phyloP scores from a whole-genome alignment of 2,797 vertebrate species.

The Myotis vivesi region DNA sequence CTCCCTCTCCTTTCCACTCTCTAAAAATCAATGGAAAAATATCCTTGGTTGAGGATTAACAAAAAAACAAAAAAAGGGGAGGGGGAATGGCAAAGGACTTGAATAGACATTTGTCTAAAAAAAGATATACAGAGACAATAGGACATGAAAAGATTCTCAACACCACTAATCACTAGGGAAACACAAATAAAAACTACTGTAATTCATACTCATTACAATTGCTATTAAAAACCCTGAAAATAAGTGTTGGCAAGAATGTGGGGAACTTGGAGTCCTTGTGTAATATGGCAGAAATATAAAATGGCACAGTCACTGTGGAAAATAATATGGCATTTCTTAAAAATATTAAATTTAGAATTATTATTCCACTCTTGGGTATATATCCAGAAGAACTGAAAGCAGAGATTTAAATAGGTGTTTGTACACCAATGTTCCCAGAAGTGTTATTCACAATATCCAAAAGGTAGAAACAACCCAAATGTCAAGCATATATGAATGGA shows the following conservation, averaged over 20 bases:
- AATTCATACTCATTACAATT: background rate
- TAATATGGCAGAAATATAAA: background rate
- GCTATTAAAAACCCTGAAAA: background rate
- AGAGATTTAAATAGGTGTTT: background rate
- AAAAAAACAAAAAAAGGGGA: too few species aligned
- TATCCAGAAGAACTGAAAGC: background rate
- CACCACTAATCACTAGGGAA: background rate
- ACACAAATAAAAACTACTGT: background rate
- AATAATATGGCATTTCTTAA: background rate
- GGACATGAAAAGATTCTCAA: background rate
- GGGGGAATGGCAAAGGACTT: background rate
- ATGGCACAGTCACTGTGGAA: background rate
- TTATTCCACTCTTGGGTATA: background rate
- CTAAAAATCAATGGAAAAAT: too few species aligned
- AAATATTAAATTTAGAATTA: conserved; percentile 11
- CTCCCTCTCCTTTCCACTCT: too few species aligned
- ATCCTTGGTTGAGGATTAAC: too few species aligned
- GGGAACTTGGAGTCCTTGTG: background rate
- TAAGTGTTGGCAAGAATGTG: background rate
- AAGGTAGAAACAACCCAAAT: background rate
- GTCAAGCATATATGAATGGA: background rate
- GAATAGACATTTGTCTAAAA: background rate
- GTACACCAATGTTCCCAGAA: background rate
- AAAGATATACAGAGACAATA: background rate
- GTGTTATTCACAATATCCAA: background rate